Base-by-base conservation (phyloP, 2,888 invertebrate species). In the Palloptera scutellata region DNA sequence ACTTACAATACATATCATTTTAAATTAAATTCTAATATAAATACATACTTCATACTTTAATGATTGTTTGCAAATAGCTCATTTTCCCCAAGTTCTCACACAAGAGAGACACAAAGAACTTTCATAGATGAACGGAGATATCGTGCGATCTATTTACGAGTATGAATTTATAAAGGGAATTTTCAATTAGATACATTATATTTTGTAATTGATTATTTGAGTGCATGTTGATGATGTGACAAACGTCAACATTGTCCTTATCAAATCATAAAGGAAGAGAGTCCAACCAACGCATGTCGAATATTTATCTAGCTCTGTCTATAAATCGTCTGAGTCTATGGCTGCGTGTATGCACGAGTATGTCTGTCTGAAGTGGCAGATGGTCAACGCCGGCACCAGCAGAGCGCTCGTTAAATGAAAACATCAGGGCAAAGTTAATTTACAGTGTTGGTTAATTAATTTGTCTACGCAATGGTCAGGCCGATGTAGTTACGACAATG, bases 181-280 rank as follows among this genome's bases (percentile, higher is more conserved):
- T 30, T 54, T 64, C 51, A 64, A 64, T 64, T 64, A 58, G 64
- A 64, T 51, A 48, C 64, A 64, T 64, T 40, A 51, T 57, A 57
- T 63, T 58, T 64, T 51, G 51, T 64, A 58, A 64, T 64, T 64
- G 64, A 64, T 64, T 64, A 58, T 64, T 64, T 64, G 57, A 48
- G 48, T 64, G 64, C 40, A 45, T 30, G 6, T 30, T 30, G 30
- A 30, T 19, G 58, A 64, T 58, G 57, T 64, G 64, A 60, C 60
- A 65, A 55, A 65, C 52, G 60, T 65, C 65, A 65, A 60, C 65
- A 65, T 65, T 65, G 65, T 65, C 45, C 53, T 65, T 65, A 65
- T 65, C 65, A 45, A 65, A 53, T 65, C 59, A 55, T 65, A 45
- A 54, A 19, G 64, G 57, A 65, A 65, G 65, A n/a, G n/a, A n/a